Conservation (phyloP, 2,888 invertebrate species). For the Hartigia nigra region DNA sequence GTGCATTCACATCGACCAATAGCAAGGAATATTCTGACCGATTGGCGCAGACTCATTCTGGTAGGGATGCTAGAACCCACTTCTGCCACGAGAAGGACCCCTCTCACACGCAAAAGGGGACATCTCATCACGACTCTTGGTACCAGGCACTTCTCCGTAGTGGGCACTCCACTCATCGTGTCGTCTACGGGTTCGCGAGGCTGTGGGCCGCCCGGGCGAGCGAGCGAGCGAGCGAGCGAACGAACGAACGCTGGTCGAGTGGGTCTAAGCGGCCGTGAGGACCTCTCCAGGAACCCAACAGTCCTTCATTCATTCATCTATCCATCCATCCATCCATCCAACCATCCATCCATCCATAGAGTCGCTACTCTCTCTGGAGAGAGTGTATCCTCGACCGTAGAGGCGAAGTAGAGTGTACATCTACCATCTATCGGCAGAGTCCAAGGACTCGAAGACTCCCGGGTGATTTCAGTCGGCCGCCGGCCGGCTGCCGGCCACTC, state of each 20-base stretch:
- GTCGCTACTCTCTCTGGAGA: constrained; percentile 32
- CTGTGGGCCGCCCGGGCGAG: constrained; percentile 54
- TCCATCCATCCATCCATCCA: constrained; percentile 34
- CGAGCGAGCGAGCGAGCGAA: constrained; percentile 45
- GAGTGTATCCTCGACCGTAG: constrained; percentile 56
- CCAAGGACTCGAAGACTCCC: constrained; percentile 61
- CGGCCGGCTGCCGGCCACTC: constrained; percentile 65
- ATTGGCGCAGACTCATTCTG: constrained; percentile 26
- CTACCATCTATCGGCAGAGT: constrained; percentile 61
- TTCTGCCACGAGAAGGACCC: constrained; percentile 39
- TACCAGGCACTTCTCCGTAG: constrained; percentile 65
- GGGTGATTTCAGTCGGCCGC: constrained; percentile 65
- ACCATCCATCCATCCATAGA: constrained; percentile 41
- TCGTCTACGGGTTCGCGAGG: constrained; percentile 61
- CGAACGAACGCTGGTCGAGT: constrained; percentile 56
- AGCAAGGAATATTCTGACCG: constrained; percentile 4
- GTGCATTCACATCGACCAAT: constrained; percentile 10
- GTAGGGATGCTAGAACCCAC: constrained; percentile 33
- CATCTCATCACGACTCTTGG: constrained; percentile 65
- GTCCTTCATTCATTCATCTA: constrained; percentile 53
- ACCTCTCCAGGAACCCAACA: constrained; percentile 66
- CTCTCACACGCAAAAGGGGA: constrained; percentile 62
- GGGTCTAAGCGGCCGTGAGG: constrained; percentile 66
- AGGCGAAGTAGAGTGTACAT: constrained; percentile 61
- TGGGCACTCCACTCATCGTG: constrained; percentile 65